Conservation (phyloP, 2,888 invertebrate genomes). For the Isoperla grammatica region DNA sequence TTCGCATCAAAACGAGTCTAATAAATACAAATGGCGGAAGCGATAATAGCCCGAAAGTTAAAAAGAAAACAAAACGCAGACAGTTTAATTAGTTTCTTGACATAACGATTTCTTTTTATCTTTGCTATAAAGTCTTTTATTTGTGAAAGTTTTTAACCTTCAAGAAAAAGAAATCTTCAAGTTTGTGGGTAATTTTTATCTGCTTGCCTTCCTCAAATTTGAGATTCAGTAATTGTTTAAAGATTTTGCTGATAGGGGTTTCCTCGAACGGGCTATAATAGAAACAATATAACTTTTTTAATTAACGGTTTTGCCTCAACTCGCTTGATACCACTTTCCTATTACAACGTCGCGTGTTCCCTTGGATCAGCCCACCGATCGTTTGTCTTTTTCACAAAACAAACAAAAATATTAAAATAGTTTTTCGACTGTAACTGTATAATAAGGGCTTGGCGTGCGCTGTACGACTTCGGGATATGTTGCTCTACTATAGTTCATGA, state of each 20-base stretch:
- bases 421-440: too few species aligned
- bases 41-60: neutral
- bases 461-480: too few species aligned
- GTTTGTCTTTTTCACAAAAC: too few species aligned
- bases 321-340: too few species aligned
- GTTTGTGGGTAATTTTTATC: conserved; percentile 16
- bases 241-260: neutral
- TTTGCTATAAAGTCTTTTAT: neutral
- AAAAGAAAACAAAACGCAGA: neutral
- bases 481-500: too few species aligned
- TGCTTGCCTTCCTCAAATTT: conserved; percentile 4
- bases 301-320: too few species aligned
- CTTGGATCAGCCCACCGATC: too few species aligned
- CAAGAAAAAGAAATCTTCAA: neutral
- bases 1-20: neutral
- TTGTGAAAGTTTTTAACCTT: neutral
- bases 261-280: neutral
- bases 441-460: too few species aligned
- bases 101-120: neutral
- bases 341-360: too few species aligned
- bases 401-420: too few species aligned
- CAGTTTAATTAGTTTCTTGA: neutral
- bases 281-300: too few species aligned
- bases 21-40: too few species aligned
- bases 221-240: conserved; percentile 12